Evolutionary conservation across 2,797 vertebrate genomes (phyloP).

Genomic region (Schizopygopsis malacanthus): DNA sequence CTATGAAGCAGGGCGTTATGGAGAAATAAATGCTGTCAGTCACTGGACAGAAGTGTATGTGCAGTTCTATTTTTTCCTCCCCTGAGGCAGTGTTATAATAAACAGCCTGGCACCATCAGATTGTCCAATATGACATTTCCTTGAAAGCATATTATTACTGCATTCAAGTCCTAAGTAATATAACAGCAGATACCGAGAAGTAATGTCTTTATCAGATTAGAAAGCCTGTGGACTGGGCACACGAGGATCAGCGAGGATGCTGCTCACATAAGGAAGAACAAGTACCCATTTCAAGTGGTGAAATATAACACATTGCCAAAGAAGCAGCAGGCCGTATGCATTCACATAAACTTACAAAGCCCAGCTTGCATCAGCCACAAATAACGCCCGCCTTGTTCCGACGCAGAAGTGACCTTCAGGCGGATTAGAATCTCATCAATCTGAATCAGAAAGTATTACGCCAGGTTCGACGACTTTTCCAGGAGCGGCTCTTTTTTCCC

Average conservation of each 20-base stretch:
- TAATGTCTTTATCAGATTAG: conserved; percentile 57
- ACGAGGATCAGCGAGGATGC: conserved; percentile 62
- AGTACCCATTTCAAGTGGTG: conserved; percentile 77
- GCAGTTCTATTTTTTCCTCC: not conserved
- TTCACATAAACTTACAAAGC: conserved; percentile 63
- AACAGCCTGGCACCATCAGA: conserved; percentile 40
- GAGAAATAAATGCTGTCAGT: not conserved
- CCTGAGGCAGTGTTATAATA: conserved; percentile 18
- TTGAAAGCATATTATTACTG: conserved; percentile 53
- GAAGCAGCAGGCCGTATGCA: conserved; percentile 69
- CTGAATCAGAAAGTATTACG: conserved; percentile 75
- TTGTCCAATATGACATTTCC: conserved; percentile 30
- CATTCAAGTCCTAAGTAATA: conserved; percentile 47
- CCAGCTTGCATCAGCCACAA: conserved; percentile 73
- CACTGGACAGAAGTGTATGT: not conserved
- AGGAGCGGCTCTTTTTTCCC: conserved; percentile 61
- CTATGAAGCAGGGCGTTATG: not conserved
- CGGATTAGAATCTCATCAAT: conserved; percentile 82
- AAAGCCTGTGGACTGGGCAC: conserved; percentile 58
- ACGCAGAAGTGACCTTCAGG: conserved; percentile 76
- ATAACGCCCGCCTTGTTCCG: conserved; percentile 68
- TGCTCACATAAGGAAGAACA: conserved; percentile 66
- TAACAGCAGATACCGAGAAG: conserved; percentile 57
- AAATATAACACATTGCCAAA: conserved; percentile 75
- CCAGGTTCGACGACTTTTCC: conserved; percentile 73